Conservation (phyloP, 35 echinoderm and acorn worm species). For the Acanthaster planci region DNA sequence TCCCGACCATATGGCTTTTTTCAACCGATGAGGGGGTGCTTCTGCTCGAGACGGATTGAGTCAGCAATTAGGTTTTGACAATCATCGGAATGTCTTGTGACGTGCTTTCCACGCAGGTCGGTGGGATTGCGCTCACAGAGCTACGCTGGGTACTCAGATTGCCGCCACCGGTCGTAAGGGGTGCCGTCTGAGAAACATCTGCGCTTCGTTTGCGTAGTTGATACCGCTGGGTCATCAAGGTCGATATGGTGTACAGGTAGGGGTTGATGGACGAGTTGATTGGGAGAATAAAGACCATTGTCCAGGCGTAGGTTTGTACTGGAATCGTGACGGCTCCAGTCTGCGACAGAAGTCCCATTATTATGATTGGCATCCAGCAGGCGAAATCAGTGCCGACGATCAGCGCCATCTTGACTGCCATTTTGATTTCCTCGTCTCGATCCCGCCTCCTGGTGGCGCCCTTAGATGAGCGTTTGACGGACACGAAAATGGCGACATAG, state of each 20-base stretch:
- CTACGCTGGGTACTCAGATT: not conserved
- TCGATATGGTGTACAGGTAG: constrained; percentile 45
- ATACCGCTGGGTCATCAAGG: not conserved
- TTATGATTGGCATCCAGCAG: constrained; percentile 45
- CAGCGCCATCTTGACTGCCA: constrained; percentile 47
- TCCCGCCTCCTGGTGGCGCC: not conserved
- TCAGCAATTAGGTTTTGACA: no score
- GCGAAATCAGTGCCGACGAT: constrained; percentile 31
- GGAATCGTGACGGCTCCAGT: constrained; percentile 22
- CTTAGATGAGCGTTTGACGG: constrained; percentile 15
- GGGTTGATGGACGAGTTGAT: constrained; percentile 54
- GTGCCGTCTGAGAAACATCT: not conserved
- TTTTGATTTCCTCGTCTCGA: constrained; percentile 37
- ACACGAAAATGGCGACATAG: constrained; percentile 56
- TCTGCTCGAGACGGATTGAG: no score
- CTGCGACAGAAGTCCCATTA: constrained; percentile 27
- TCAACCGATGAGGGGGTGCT: no score
- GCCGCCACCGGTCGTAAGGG: not conserved
- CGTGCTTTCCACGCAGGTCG: not conserved
- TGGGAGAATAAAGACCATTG: constrained; percentile 39
- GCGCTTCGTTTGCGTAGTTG: not conserved
- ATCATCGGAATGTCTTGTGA: no score
- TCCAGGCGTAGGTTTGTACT: constrained; percentile 35
- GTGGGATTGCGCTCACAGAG: not conserved
- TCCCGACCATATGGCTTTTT: no score